Conservation (phyloP, 2,888 invertebrate genomes). For the Thelaira solivaga region DNA sequence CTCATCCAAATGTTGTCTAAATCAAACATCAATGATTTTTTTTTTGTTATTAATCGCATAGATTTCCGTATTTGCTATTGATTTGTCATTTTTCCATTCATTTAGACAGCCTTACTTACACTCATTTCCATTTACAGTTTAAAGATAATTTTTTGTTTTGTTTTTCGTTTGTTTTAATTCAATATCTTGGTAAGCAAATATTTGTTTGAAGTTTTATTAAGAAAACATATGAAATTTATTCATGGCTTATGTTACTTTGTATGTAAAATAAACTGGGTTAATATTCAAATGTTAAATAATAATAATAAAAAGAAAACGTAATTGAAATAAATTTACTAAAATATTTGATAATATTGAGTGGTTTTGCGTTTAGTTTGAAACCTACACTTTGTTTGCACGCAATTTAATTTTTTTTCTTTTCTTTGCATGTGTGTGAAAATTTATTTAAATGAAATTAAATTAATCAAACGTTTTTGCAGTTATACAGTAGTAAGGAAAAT, state of each 20-base stretch:
- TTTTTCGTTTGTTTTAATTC: not conserved
- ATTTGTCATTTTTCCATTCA: constrained; percentile 2
- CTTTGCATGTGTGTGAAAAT: not conserved
- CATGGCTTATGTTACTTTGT: not conserved
- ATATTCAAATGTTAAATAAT: not conserved
- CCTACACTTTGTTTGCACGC: constrained; percentile 2
- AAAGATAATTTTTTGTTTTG: not conserved
- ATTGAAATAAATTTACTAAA: not conserved
- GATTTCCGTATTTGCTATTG: constrained; percentile 2
- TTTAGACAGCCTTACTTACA: not conserved
- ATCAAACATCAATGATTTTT: not conserved
- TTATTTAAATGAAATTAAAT: not conserved
- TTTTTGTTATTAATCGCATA: not conserved
- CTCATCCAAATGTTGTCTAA: not conserved
- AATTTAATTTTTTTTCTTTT: too few relatives aligned
- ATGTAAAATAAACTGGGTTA: not conserved
- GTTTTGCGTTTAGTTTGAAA: constrained; percentile 1
- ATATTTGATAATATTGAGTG: not conserved
- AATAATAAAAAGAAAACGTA: too few relatives aligned
- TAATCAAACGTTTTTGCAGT: not conserved
- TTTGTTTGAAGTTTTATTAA: not conserved
- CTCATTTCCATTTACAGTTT: not conserved
- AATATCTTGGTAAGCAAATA: constrained; percentile 14
- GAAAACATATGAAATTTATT: not conserved
- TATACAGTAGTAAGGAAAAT: not conserved